phyloP scores from a whole-genome alignment of 2,113 vertebrate species.

The Zosterops pallidus region DNA sequence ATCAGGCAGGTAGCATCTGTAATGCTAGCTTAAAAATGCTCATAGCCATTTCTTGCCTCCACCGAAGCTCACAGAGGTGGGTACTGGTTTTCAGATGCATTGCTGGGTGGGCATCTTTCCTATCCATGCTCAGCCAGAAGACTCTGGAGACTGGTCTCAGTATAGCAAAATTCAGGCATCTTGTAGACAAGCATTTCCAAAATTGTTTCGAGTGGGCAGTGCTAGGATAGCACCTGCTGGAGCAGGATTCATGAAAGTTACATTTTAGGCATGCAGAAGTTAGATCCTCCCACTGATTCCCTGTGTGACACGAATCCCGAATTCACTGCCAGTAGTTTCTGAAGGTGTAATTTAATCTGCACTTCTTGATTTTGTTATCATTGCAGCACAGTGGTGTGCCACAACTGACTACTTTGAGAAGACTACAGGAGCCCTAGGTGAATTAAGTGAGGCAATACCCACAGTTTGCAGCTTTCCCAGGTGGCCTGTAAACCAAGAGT shows the following conservation, averaged over 20 bases:
- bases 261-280: background rate
- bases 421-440: background rate
- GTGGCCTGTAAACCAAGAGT: background rate
- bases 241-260: background rate
- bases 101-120: background rate
- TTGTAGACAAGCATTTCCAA: background rate
- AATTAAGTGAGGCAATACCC: background rate
- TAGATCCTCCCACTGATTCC: background rate
- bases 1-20: background rate
- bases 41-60: background rate
- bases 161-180: background rate
- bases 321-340: background rate
- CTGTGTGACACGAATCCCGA: background rate
- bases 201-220: background rate
- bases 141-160: background rate
- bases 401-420: background rate
- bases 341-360: background rate
- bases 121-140: background rate
- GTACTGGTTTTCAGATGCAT: background rate
- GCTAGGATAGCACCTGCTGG: background rate
- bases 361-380: background rate
- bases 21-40: background rate
- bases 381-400: background rate
- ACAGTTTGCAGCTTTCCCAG: background rate
- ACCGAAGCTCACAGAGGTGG: background rate